These are phyloP conservation scores for Aegypius monachus DNA, from an alignment of 2,113 vertebrate species.

Conservation along the genomic window DNA sequence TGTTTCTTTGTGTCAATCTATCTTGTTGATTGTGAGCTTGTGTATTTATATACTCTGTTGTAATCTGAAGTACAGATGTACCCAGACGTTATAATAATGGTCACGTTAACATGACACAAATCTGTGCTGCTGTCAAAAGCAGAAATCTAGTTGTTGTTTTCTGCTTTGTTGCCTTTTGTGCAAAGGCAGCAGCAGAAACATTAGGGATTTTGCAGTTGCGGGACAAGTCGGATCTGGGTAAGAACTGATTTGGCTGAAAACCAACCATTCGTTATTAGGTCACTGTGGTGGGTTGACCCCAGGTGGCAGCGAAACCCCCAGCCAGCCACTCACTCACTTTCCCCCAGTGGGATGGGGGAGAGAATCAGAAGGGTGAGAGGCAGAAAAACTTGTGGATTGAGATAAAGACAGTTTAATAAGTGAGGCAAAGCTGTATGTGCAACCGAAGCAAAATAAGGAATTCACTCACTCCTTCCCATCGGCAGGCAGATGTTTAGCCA, in stretches of 20 bases:
- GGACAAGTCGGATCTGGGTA: background rate
- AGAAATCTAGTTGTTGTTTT: background rate
- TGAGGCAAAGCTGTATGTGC: background rate
- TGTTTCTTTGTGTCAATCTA: background rate
- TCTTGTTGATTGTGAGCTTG: background rate
- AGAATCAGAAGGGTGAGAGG: background rate
- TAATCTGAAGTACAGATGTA: background rate
- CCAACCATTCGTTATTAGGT: rapidly evolving
- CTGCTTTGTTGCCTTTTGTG: background rate
- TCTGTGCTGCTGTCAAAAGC: background rate
- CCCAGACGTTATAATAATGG: rapidly evolving
- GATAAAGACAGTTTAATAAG: background rate
- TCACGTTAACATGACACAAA: background rate
- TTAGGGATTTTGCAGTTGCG: background rate
- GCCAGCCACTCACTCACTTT: background rate
- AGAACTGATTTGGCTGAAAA: background rate
- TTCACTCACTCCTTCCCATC: background rate
- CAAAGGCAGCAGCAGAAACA: background rate
- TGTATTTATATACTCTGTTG: background rate
- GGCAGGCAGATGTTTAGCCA: background rate
- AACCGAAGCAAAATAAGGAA: background rate
- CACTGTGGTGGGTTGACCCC: background rate
- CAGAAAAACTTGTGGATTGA: background rate
- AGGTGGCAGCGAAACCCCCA: background rate
- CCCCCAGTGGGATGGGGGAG: background rate